phyloP scores from a whole-genome alignment of 2,797 vertebrate species.

The Coendou prehensilis region DNA sequence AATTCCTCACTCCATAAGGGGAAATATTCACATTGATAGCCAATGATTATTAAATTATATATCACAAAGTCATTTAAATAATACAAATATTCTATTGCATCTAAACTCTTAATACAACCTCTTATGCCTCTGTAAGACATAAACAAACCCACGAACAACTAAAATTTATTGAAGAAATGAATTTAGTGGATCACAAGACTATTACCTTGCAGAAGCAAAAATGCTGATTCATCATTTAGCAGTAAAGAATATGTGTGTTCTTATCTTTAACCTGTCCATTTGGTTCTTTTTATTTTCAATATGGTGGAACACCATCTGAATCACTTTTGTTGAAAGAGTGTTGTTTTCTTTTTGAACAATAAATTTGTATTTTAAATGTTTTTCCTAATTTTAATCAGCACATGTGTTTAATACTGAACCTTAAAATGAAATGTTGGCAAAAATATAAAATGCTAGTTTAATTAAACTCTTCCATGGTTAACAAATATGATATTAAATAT shows the following conservation, averaged over 20 bases:
- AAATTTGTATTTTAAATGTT: constrained; percentile 39
- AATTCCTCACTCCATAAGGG: neutral
- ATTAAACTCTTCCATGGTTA: neutral
- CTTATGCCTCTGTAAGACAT: neutral
- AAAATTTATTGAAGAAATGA: constrained; percentile 17
- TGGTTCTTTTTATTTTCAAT: neutral
- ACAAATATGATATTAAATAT: neutral
- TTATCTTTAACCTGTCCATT: neutral
- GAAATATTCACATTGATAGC: neutral
- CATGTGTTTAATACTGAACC: neutral
- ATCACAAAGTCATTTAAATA: constrained; percentile 17
- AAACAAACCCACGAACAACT: neutral
- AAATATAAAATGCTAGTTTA: constrained; percentile 35
- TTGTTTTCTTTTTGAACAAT: constrained; percentile 24
- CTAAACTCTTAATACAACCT: neutral
- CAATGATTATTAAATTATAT: neutral
- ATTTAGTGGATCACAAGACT: neutral
- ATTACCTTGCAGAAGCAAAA: neutral
- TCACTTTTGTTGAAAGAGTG: neutral
- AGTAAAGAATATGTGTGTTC: neutral
- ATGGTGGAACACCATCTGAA: neutral
- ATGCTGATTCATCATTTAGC: neutral
- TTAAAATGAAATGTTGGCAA: constrained; percentile 49
- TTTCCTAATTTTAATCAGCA: constrained; percentile 17
- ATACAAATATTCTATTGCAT: neutral